Conservation (phyloP, 2,113 vertebrate genomes). For the Nothobranchius kuhntae region DNA sequence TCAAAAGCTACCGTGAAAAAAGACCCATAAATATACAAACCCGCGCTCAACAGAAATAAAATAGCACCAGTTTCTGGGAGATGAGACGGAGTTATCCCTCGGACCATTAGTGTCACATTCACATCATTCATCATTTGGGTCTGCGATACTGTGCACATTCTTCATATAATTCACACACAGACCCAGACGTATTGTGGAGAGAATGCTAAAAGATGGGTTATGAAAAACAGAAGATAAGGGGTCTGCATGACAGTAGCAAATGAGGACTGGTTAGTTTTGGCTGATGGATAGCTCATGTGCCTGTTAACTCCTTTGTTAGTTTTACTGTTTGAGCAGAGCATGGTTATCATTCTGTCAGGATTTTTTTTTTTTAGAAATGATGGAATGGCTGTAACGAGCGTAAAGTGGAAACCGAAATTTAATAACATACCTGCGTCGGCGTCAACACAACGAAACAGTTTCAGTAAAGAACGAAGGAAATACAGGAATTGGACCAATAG, state of each 20-base stretch:
- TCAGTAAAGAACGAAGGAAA: neutral
- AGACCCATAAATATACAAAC: neutral
- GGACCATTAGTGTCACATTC: conserved; percentile 42
- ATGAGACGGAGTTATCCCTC: conserved; percentile 20
- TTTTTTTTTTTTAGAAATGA: neutral
- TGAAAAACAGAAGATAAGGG: conserved; percentile 42
- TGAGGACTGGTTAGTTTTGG: conserved; percentile 57
- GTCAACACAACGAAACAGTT: no score
- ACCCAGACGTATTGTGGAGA: conserved; percentile 45
- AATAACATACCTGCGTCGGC: no score
- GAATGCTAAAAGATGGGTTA: conserved; percentile 12
- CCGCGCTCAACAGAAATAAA: neutral
- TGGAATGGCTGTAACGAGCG: neutral
- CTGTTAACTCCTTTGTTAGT: conserved; percentile 1
- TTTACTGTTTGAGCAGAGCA: neutral
- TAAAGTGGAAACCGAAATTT: neutral
- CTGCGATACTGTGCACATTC: conserved; percentile 36
- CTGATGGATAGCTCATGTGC: conserved; percentile 18
- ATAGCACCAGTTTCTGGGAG: conserved; percentile 7
- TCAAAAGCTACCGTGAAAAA: neutral
- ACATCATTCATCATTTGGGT: conserved; percentile 51
- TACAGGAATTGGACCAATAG: neutral
- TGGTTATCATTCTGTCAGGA: neutral
- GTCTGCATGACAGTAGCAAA: conserved; percentile 29
- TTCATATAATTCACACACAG: conserved; percentile 30